A percentile compares a stretch with the other conserved stretches of the same genome.
Conservation (phyloP, 2,113 vertebrate genomes). For the Sitta europaea region DNA sequence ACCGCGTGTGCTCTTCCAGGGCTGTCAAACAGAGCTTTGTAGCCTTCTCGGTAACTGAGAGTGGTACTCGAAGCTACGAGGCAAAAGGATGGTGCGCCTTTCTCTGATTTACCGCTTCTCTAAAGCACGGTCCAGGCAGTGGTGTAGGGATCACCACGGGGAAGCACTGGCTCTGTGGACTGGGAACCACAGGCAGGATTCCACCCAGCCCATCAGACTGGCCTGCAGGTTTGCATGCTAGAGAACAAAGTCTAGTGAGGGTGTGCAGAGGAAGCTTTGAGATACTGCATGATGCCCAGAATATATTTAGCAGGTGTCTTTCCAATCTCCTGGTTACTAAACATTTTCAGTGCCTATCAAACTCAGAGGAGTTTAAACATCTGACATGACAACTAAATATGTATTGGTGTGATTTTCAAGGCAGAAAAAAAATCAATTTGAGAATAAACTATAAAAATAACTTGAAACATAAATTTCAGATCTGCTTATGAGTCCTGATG, state of each 20-base stretch:
- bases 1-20: neutral
- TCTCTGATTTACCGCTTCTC: neutral
- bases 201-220: neutral
- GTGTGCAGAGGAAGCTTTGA: neutral
- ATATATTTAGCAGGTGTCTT: neutral
- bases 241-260: no score
- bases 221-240: neutral
- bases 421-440: neutral
- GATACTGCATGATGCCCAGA: neutral
- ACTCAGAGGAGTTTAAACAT: neutral
- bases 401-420: neutral
- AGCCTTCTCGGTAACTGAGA: neutral
- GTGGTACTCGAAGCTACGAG: neutral
- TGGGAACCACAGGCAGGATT: neutral
- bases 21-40: neutral
- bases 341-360: neutral
- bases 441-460: neutral
- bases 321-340: neutral
- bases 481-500: neutral
- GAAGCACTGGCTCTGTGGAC: no score
- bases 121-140: neutral
- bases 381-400: neutral
- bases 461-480: neutral
- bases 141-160: rapidly evolving
- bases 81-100: neutral